A percentile compares a stretch with the other conserved stretches of the same genome.
phyloP scores from a whole-genome alignment of 2,888 invertebrate species.

The Ophioninae sp. region DNA sequence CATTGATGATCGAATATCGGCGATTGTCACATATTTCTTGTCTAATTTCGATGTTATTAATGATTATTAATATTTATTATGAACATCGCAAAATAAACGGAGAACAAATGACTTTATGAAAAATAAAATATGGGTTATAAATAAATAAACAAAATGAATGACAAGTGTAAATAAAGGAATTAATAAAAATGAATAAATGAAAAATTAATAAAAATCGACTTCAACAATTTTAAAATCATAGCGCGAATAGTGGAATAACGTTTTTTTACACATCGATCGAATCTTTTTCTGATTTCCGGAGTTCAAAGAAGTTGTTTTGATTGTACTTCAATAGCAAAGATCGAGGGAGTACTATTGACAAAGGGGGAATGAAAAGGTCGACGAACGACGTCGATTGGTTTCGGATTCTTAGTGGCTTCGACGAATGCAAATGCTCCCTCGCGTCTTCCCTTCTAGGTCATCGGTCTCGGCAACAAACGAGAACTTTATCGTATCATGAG shows the following conservation, averaged over 20 bases:
- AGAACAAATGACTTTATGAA: neutral
- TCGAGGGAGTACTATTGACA: neutral
- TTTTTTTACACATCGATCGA: neutral
- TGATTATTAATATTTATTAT: neutral
- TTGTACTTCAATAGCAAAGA: neutral
- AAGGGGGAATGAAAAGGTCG: constrained; percentile 13
- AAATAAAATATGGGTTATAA: neutral
- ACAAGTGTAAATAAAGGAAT: too few relatives aligned
- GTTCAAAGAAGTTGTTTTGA: neutral
- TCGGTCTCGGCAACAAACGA: constrained; percentile 25
- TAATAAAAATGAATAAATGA: too few relatives aligned
- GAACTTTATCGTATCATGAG: constrained; percentile 13
- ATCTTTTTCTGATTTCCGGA: neutral
- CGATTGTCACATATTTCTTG: too few relatives aligned
- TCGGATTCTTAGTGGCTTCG: constrained; percentile 23
- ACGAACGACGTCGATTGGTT: constrained; percentile 37
- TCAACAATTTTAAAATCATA: neutral
- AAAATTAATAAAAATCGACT: neutral
- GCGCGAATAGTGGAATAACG: neutral
- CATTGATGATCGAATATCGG: too few relatives aligned
- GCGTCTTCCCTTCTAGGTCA: constrained; percentile 33
- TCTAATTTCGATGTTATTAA: neutral
- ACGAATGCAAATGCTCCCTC: constrained; percentile 24
- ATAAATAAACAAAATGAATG: neutral
- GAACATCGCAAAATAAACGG: too few relatives aligned